Base-by-base conservation (phyloP, 2,797 vertebrate species). In the Lepilemur septentrionalis region DNA sequence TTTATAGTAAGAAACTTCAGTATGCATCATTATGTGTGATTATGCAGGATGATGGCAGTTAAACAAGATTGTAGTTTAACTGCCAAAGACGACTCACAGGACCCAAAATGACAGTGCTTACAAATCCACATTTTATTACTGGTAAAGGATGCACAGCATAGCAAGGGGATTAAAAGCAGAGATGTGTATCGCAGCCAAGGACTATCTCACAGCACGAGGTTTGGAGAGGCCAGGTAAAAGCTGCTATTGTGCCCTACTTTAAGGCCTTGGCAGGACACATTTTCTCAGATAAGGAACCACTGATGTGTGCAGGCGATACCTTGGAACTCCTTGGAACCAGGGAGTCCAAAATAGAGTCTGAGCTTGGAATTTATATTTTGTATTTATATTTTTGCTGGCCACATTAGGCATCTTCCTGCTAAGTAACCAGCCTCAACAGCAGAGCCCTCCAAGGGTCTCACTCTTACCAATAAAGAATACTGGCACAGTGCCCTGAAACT, bases 21-120 rank as follows among this genome's bases (percentile, higher is more conserved):
- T 70, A 46, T 91, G 75, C 30, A 61, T 67, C 14, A 48, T 25
- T 78, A 46, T 69, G 13, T 90, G 25, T 92, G 50, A 91, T 70
- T 80, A 61, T n/a, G 17, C 84, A 65, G 79, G 90, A 89, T 65
- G 67, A 41, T 80, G 55, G 9, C 69, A 93, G 46, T 63, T 94
- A 86, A 87, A 85, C 32, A 81, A 52, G 57, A n/a, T 17, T 89
- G 38, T 48, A 67, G 41, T 38, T 73, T 55, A 63, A 46, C 57
- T 89, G 79, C 55, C 81, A 52, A 90, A 91, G 48, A 70, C 48
- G 38, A 84, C 38, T 59, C 38, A n/a, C 9, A 85, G 50, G 23
- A 73, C 15, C 41, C 25, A 20, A 69, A 75, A n/a, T 83, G 38
- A 32, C 12, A 87, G 0, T 86, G 69, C n/a, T 86, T 75, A 15